Conservation (phyloP, 2,888 invertebrate genomes). For the Lithosia quadra region DNA sequence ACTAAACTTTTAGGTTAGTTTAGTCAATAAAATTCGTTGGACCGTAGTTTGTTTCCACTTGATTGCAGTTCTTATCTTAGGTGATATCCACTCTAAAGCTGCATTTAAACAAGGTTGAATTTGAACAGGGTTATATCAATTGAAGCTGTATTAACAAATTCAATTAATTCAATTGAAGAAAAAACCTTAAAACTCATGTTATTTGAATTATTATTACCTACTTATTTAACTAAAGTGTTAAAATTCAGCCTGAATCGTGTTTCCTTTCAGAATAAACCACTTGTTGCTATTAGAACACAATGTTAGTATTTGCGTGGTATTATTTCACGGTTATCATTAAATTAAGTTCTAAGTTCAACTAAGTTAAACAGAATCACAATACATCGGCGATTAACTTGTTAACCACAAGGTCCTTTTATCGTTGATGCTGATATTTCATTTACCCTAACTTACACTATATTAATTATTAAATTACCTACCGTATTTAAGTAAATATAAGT, state of each 20-base stretch:
- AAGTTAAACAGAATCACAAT: neutral
- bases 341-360: neutral
- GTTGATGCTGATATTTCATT: neutral
- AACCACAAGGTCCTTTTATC: neutral
- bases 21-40: too few species aligned
- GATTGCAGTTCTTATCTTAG: too few species aligned
- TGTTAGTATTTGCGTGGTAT: neutral
- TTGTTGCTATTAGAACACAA: neutral
- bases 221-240: too few species aligned
- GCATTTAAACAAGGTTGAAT: too few species aligned
- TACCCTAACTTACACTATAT: neutral
- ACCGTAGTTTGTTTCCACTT: too few species aligned
- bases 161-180: neutral
- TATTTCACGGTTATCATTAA: neutral
- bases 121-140: too few species aligned
- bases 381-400: neutral
- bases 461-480: neutral
- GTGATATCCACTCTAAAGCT: too few species aligned
- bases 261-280: neutral
- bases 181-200: too few species aligned
- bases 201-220: too few species aligned
- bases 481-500: neutral
- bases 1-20: too few species aligned
- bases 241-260: too few species aligned
- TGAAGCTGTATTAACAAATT: neutral